phyloP scores from a whole-genome alignment of 2,797 vertebrate species.

The Argya squamiceps region DNA sequence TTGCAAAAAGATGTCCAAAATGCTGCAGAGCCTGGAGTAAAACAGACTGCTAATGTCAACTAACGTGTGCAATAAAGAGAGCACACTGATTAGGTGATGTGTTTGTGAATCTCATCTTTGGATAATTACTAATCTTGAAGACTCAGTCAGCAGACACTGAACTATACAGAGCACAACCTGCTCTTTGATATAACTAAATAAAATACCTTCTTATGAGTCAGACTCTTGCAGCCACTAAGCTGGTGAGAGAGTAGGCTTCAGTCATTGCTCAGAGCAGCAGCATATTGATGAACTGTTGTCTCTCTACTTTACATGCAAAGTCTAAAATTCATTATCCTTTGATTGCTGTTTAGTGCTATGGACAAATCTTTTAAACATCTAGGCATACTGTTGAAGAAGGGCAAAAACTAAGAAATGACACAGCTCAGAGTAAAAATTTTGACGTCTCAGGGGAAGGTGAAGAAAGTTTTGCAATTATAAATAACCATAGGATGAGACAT shows the following conservation, averaged over 20 bases:
- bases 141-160: not conserved
- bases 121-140: not conserved
- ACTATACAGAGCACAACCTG: not conserved
- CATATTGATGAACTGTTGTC: not conserved
- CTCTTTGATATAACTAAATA: not conserved
- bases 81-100: not conserved
- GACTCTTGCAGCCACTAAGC: not conserved
- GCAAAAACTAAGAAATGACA: not conserved
- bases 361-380: not conserved
- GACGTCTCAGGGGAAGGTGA: not conserved
- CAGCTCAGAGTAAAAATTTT: not conserved
- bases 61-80: not conserved
- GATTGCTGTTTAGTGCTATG: not conserved
- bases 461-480: not conserved
- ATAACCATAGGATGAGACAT: not conserved
- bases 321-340: not conserved
- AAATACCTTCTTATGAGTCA: not conserved
- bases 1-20: constrained; percentile 23
- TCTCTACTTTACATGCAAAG: not conserved
- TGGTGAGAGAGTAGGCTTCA: not conserved
- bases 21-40: constrained; percentile 12
- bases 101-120: not conserved
- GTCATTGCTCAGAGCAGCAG: not conserved
- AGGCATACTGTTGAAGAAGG: not conserved
- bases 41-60: constrained; percentile 26